Evolutionary conservation across 2,113 vertebrate species (phyloP).

Genomic region (Melozone crissalis): DNA sequence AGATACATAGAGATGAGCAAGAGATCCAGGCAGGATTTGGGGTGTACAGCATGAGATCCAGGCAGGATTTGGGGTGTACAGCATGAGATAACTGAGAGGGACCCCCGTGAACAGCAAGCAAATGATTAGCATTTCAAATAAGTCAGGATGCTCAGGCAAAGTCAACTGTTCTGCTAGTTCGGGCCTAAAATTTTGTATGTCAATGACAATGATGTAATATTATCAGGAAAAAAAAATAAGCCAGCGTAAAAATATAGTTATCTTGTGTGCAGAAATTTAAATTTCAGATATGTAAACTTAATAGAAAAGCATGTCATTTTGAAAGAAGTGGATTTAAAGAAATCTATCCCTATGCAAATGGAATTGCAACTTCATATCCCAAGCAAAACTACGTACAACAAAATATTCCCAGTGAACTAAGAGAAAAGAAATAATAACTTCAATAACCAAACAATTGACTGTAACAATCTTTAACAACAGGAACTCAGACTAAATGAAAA

Average conservation of each 20-base stretch:
- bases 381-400: neutral
- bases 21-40: neutral
- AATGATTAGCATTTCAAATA: constrained; percentile 6
- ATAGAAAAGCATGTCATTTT: neutral
- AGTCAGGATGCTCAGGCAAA: neutral
- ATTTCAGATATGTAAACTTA: neutral
- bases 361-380: neutral
- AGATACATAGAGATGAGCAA: neutral
- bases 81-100: neutral
- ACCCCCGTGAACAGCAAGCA: neutral
- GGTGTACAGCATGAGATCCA: neutral
- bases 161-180: neutral
- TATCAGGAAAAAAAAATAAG: neutral
- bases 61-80: neutral
- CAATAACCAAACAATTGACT: neutral
- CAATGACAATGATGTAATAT: neutral
- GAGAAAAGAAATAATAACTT: neutral
- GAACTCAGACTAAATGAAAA: neutral
- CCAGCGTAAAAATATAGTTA: neutral
- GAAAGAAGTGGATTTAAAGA: neutral
- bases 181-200: neutral
- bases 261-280: neutral
- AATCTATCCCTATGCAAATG: neutral
- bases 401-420: neutral
- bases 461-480: neutral